These are phyloP conservation scores for Noctuana brunneofusca DNA, from an alignment of 2,888 invertebrate genomes.

Conservation along the genomic window DNA sequence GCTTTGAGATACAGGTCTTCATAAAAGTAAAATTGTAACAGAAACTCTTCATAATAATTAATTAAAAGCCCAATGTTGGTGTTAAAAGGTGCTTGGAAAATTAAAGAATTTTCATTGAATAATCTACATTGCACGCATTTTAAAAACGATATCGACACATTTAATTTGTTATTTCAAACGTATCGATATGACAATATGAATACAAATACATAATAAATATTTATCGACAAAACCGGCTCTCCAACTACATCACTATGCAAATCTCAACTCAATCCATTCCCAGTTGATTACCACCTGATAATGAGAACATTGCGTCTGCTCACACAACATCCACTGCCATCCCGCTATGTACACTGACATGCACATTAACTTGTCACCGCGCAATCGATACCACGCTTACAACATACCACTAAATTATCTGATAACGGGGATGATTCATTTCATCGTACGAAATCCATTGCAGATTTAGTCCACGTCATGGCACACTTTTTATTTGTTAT, in stretches of 20 bases:
- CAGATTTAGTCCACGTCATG: not conserved
- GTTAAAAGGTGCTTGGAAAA: too few relatives aligned
- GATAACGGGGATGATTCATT: conserved; percentile 28
- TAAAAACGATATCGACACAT: not conserved
- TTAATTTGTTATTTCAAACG: not conserved
- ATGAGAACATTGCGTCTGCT: conserved; percentile 44
- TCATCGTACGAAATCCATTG: conserved; percentile 10
- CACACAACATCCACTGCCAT: conserved; percentile 42
- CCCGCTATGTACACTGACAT: conserved; percentile 44
- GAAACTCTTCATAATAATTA: too few relatives aligned
- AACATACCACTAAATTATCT: conserved; percentile 32
- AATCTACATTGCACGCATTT: not conserved
- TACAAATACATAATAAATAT: not conserved
- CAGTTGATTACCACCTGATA: conserved; percentile 37
- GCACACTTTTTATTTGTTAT: not conserved
- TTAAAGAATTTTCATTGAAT: too few relatives aligned
- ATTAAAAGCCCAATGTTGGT: too few relatives aligned
- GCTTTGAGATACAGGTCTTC: too few relatives aligned
- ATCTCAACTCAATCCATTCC: conserved; percentile 28
- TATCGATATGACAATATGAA: not conserved
- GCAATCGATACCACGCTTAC: conserved; percentile 46
- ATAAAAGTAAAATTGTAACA: too few relatives aligned
- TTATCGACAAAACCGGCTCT: conserved; percentile 7
- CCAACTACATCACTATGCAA: not conserved
- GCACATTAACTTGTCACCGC: conserved; percentile 49